A percentile compares a stretch with the other conserved stretches of the same genome.
These are phyloP conservation scores for Neosalanx taihuensis DNA, from an alignment of 2,797 vertebrate species.

Conservation along the genomic window DNA sequence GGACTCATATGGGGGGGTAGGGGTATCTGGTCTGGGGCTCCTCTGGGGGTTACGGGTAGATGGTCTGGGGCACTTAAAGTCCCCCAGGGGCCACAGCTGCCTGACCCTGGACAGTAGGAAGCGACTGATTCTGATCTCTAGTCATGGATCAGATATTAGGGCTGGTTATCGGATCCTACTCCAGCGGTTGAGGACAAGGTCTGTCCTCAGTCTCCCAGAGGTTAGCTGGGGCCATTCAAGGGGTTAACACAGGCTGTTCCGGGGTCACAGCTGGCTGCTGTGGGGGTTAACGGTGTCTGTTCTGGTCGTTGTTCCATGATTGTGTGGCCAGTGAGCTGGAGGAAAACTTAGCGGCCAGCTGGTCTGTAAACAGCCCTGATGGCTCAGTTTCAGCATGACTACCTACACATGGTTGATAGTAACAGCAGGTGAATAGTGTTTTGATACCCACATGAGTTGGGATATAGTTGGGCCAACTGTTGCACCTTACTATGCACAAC, in stretches of 20 bases:
- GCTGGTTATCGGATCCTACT: constrained; percentile 24
- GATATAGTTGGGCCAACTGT: not conserved
- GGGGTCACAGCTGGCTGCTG: constrained; percentile 54
- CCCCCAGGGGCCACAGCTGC: no score
- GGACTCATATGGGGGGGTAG: constrained; percentile 29
- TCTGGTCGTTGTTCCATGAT: constrained; percentile 71
- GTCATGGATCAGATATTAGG: constrained; percentile 35
- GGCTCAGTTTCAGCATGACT: constrained; percentile 35
- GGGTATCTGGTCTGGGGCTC: not conserved
- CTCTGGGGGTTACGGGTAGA: not conserved
- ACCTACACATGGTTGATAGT: not conserved
- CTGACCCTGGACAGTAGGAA: constrained; percentile 13
- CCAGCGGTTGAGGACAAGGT: constrained; percentile 33
- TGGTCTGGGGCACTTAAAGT: not conserved
- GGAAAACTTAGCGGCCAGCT: constrained; percentile 82
- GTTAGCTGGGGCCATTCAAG: constrained; percentile 40
- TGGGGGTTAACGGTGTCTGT: constrained; percentile 62
- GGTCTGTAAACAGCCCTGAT: constrained; percentile 74
- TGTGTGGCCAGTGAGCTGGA: constrained; percentile 76
- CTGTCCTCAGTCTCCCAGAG: constrained; percentile 12
- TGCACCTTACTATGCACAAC: no score
- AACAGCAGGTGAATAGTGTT: constrained; percentile 50
- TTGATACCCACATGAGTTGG: not conserved
- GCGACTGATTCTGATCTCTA: constrained; percentile 38
- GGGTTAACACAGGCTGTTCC: constrained; percentile 54